Evolutionary conservation across 2,113 vertebrate species (phyloP).

Genomic region (Muscicapa adusta): DNA sequence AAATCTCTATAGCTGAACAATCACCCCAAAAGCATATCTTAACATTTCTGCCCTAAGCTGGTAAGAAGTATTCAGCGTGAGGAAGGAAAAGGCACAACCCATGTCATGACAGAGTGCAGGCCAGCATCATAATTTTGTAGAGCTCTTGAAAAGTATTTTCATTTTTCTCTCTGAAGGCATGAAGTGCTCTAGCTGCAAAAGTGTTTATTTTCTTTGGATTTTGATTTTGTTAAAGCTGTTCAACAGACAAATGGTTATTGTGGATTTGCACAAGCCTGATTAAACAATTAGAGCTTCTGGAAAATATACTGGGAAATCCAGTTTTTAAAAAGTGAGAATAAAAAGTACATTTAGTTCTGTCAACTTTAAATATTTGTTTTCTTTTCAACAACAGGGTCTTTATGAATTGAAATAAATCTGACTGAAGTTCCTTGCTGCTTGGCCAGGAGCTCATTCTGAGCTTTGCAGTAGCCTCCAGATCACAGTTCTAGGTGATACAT

Average conservation of each 20-base stretch:
- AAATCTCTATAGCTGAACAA: not conserved
- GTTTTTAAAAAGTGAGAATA: not conserved
- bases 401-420: not conserved
- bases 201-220: not conserved
- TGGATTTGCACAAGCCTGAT: not conserved
- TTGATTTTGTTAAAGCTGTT: not conserved
- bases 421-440: not conserved
- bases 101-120: not conserved
- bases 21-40: not conserved
- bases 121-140: not conserved
- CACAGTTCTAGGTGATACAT: not conserved
- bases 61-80: not conserved
- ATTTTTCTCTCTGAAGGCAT: not conserved
- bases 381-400: not conserved
- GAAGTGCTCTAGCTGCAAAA: not conserved
- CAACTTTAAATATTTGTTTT: not conserved
- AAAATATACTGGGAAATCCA: not conserved
- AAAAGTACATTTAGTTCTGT: not conserved
- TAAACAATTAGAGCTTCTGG: not conserved
- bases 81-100: not conserved
- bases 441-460: not conserved
- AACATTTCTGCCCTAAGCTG: not conserved
- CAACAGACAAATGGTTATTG: not conserved
- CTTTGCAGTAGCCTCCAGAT: not conserved
- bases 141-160: not conserved